A percentile compares a stretch with the other conserved stretches of the same genome.
These are phyloP conservation scores for Rhea americana DNA, from an alignment of 2,113 vertebrate genomes.

Conservation along the genomic window DNA sequence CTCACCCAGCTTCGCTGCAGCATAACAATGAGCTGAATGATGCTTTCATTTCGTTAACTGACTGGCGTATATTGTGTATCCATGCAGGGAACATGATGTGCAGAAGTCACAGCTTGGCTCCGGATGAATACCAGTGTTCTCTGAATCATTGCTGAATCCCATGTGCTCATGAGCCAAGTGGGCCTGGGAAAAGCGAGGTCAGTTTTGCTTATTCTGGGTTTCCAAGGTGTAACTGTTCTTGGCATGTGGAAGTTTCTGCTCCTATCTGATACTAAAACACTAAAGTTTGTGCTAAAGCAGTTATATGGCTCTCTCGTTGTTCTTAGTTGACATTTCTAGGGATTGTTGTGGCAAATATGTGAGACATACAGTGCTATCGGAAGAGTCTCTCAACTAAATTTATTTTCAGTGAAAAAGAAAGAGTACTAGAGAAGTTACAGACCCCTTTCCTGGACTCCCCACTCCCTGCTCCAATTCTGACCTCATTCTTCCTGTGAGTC, in stretches of 20 bases:
- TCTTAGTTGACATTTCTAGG: background rate
- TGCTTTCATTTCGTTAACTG: constrained; percentile 61
- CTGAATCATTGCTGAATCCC: constrained; percentile 40
- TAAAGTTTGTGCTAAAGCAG: background rate
- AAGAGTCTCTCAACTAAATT: background rate
- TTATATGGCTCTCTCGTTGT: background rate
- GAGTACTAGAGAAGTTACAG: constrained; percentile 7
- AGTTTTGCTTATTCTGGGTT: constrained; percentile 20
- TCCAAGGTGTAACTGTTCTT: constrained; percentile 31
- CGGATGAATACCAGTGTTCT: constrained; percentile 37
- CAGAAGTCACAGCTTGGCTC: constrained; percentile 44
- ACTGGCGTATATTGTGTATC: background rate
- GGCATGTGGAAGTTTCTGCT: background rate
- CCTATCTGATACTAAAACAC: background rate
- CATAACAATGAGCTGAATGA: background rate
- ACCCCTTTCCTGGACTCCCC: constrained; percentile 17
- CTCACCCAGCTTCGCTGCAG: constrained; percentile 10
- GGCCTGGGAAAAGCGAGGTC: constrained; percentile 42
- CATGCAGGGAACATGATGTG: constrained; percentile 61
- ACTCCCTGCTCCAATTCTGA: constrained; percentile 28
- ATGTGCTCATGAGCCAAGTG: background rate
- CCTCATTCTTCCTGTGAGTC: constrained; percentile 48
- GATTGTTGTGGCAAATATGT: background rate
- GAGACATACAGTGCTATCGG: background rate
- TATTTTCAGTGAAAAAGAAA: background rate